Percentiles rank a stretch among this genome's conserved stretches.
Conservation (phyloP, 2,888 invertebrate genomes). For the Balanococcus diminutus region DNA sequence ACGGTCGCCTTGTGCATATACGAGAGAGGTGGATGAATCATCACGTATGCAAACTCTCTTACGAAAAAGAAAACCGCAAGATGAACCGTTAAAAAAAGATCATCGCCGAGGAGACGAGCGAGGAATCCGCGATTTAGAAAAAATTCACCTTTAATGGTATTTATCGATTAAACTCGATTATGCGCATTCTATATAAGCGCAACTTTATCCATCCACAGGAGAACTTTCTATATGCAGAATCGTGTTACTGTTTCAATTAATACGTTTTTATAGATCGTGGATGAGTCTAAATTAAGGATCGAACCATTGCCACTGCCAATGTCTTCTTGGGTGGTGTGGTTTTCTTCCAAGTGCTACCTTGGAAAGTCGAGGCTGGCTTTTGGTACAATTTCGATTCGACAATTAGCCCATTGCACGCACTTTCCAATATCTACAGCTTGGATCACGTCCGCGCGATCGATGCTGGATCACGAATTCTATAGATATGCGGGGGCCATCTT, state of each 20-base stretch:
- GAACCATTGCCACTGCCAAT: not conserved
- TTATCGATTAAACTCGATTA: not conserved
- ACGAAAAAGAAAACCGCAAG: not conserved
- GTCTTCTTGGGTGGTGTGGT: not conserved
- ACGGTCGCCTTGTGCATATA: not conserved
- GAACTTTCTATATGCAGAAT: not conserved
- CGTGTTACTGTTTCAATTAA: not conserved
- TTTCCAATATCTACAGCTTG: not conserved
- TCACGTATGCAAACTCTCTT: not conserved
- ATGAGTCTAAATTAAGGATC: not conserved
- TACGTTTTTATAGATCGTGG: not conserved
- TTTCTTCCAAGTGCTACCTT: too few species aligned
- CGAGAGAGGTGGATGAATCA: not conserved
- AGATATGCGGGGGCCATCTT: not conserved
- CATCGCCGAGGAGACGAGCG: not conserved
- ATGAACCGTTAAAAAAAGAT: not conserved
- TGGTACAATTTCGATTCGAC: not conserved
- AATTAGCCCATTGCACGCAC: not conserved
- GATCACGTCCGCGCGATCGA: slow-evolving; percentile 28
- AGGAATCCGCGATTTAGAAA: not conserved
- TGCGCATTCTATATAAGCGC: not conserved
- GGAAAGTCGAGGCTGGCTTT: not conserved
- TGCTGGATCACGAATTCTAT: not conserved
- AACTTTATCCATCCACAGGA: not conserved
- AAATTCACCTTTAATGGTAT: slow-evolving; percentile 13